Base-by-base conservation (phyloP, 2,113 vertebrate genomes). In the Eptesicus fuscus region DNA sequence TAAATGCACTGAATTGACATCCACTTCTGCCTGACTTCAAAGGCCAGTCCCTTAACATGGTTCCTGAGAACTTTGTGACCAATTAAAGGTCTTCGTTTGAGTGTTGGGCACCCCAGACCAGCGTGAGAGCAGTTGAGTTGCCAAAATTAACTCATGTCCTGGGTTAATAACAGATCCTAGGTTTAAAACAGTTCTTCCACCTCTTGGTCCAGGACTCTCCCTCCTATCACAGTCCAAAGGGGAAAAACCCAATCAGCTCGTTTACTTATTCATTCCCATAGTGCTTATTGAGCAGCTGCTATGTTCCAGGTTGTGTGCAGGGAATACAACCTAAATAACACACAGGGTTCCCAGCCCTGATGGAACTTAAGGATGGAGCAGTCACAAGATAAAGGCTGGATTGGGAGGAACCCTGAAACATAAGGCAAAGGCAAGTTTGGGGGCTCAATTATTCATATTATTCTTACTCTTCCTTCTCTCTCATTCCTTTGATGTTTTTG, bases 1-100 rank as follows among this genome's bases (percentile, higher is more conserved):
- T 47, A 32, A 10, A 4, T 53, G 32, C 51, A 7, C 20, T 51
- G 4, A 16, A 67, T 40, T 88, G n/a, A 23, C 3, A 9, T 18
- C 44, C 69, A 44, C 53, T 85, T 79, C 69, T 69, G 25, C 37
- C 35, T 83, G 20, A 71, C 51, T 30, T 77, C 61, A 80, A 94
- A 73, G 61, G 56, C 42, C 42, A 37, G 7, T 9, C 22, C 42
- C 35, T 51, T 30, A 16, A 28, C 28, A 65, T 18, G 35, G 35
- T 56, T 61, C 13, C 65, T 86, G 49, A 84, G 17, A 71, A 78
- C 5, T 25, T 44, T 9, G 13, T 94, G 37, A 76, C 40, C 63
- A 56, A 40, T 23, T 23, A 83, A 25, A 93, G 2, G 9, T 17
- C 32, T 80, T 83, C 12, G 9, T 90, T n/a, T 63, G 35, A n/a